Conservation (phyloP, 1,140 invertebrate species). For the Drosophila auraria region DNA sequence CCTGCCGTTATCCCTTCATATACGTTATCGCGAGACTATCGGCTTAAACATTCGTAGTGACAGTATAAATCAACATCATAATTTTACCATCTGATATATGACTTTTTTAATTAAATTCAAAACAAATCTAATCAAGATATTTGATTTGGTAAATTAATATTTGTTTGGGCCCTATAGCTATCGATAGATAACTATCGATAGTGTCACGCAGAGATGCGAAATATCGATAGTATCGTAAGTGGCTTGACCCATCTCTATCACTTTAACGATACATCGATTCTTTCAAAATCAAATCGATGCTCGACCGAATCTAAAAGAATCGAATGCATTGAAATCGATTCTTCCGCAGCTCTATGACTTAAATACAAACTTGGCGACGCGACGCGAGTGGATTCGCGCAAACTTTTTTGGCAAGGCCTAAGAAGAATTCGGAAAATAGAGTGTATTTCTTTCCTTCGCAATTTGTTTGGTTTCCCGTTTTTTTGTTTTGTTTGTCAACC, state of each 20-base stretch:
- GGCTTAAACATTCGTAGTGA: too few species aligned
- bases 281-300: too few species aligned
- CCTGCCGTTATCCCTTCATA: background rate
- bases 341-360: too few species aligned
- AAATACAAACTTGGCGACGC: slow-evolving; percentile 4
- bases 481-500: background rate
- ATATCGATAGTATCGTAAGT: background rate
- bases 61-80: too few species aligned
- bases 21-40: too few species aligned
- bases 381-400: slow-evolving; percentile 1
- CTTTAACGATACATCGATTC: too few species aligned
- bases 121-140: too few species aligned
- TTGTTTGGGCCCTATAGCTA: background rate
- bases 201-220: background rate
- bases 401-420: slow-evolving; percentile 16
- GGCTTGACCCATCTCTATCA: background rate
- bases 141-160: too few species aligned
- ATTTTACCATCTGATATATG: too few species aligned
- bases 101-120: too few species aligned
- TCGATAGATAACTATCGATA: background rate
- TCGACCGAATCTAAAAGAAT: too few species aligned
- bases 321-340: too few species aligned
- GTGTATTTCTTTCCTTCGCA: background rate
- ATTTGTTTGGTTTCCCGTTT: background rate
- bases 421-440: slow-evolving; percentile 1